Evolutionary conservation across 1,140 invertebrate genomes (phyloP).

Genomic region (Trichomalopsis sarcophagae): DNA sequence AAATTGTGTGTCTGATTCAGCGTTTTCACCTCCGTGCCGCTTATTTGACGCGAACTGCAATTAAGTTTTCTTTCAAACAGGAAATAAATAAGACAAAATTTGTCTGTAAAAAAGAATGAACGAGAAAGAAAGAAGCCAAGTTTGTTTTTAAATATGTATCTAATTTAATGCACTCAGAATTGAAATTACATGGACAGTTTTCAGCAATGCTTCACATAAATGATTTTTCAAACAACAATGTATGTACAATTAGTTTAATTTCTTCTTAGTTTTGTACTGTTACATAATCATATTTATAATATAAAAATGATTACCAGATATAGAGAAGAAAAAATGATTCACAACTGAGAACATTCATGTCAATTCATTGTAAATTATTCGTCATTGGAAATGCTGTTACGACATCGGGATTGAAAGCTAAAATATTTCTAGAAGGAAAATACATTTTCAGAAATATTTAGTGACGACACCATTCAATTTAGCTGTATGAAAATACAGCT

Average conservation of each 20-base stretch:
- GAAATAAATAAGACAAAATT: not conserved
- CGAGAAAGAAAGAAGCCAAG: too few relatives aligned
- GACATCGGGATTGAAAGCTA: too few relatives aligned
- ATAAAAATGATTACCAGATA: not conserved
- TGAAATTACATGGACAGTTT: not conserved
- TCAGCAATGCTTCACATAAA: not conserved
- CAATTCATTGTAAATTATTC: too few relatives aligned
- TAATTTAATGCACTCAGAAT: too few relatives aligned
- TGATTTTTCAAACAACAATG: not conserved
- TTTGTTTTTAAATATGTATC: too few relatives aligned
- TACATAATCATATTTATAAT: not conserved
- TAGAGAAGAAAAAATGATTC: too few relatives aligned
- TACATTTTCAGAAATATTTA: too few relatives aligned
- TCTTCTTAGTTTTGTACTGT: not conserved
- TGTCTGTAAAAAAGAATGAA: not conserved
- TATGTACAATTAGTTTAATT: not conserved
- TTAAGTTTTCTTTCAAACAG: not conserved
- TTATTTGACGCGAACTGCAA: not conserved
- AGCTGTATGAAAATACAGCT: too few relatives aligned
- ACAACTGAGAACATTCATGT: too few relatives aligned
- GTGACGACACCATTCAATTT: too few relatives aligned
- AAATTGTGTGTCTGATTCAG: conserved; percentile 3
- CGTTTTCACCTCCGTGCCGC: not conserved
- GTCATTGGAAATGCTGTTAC: too few relatives aligned
- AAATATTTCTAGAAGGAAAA: too few relatives aligned